A percentile compares a stretch with the other conserved stretches of the same genome.
These are phyloP conservation scores for Ramazzottius varieornatus DNA, from an alignment of 2,888 invertebrate genomes.

Conservation along the genomic window DNA sequence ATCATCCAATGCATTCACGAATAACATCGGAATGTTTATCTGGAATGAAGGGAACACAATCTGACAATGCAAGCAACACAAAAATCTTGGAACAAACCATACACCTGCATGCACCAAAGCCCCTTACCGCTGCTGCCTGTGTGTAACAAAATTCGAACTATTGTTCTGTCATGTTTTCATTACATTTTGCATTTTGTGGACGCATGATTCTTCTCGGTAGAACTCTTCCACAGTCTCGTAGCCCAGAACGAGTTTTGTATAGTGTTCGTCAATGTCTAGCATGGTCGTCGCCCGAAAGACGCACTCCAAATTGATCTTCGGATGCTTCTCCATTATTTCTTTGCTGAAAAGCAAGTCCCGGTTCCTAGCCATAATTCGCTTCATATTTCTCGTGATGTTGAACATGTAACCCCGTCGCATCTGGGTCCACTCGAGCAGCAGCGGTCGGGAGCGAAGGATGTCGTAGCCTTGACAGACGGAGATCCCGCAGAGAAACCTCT, in stretches of 20 bases:
- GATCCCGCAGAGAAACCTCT: conserved; percentile 51
- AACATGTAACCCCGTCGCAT: conserved; percentile 66
- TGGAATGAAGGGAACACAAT: conserved; percentile 12
- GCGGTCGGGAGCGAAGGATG: conserved; percentile 58
- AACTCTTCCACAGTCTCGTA: conserved; percentile 1
- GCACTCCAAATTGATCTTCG: background rate
- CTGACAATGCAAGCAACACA: background rate
- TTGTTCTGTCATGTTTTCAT: too few species aligned
- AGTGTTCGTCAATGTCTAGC: conserved; percentile 3
- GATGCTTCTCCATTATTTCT: conserved; percentile 38
- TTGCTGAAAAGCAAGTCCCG: conserved; percentile 44
- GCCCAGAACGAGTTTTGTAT: background rate
- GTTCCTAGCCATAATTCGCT: conserved; percentile 57
- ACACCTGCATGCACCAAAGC: too few species aligned
- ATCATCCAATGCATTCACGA: conserved; percentile 69
- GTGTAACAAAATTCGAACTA: too few species aligned
- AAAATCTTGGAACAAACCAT: too few species aligned
- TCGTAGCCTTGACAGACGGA: conserved; percentile 84
- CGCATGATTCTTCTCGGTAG: background rate
- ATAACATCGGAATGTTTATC: conserved; percentile 59
- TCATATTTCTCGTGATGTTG: conserved; percentile 73
- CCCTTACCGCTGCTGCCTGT: too few species aligned
- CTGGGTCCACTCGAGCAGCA: conserved; percentile 59
- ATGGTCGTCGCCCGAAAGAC: background rate
- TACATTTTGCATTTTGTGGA: background rate